These are phyloP conservation scores for Cnemophilus loriae DNA, from an alignment of 2,113 vertebrate genomes.

Conservation along the genomic window DNA sequence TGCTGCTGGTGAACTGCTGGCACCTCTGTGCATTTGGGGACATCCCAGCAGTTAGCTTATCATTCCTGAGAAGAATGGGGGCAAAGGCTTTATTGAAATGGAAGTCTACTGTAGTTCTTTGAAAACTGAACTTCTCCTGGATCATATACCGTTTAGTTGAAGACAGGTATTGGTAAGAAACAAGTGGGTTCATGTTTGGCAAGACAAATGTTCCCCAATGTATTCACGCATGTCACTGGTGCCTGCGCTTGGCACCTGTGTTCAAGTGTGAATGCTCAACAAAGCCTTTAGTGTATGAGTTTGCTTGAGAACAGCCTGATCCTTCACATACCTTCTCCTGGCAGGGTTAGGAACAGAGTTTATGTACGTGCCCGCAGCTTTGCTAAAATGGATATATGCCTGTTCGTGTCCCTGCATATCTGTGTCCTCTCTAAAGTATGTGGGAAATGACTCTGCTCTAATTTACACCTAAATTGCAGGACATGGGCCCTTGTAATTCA, in stretches of 20 bases:
- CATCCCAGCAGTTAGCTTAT: not conserved
- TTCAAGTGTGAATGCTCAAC: not conserved
- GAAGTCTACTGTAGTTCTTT: not conserved
- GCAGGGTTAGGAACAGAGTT: not conserved
- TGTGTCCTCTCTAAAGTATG: not conserved
- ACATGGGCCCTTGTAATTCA: not conserved
- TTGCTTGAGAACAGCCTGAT: not conserved
- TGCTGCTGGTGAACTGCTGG: not conserved
- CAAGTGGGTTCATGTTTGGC: not conserved
- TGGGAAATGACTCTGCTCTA: not conserved
- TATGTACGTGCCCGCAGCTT: not conserved
- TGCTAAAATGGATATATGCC: not conserved
- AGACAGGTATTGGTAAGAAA: not conserved
- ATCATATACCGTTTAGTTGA: not conserved
- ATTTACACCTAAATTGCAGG: not conserved
- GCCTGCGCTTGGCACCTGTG: not conserved
- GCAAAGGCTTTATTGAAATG: not conserved
- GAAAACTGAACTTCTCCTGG: not conserved
- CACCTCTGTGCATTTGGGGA: not conserved
- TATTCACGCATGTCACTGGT: rapidly evolving
- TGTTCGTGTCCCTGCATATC: not conserved
- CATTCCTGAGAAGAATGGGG: not conserved
- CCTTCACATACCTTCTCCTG: not conserved
- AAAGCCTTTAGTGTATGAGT: not conserved
- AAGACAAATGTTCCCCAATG: not conserved